phyloP scores from a whole-genome alignment of 2,888 invertebrate species.

The Meliscaeva auricollis region DNA sequence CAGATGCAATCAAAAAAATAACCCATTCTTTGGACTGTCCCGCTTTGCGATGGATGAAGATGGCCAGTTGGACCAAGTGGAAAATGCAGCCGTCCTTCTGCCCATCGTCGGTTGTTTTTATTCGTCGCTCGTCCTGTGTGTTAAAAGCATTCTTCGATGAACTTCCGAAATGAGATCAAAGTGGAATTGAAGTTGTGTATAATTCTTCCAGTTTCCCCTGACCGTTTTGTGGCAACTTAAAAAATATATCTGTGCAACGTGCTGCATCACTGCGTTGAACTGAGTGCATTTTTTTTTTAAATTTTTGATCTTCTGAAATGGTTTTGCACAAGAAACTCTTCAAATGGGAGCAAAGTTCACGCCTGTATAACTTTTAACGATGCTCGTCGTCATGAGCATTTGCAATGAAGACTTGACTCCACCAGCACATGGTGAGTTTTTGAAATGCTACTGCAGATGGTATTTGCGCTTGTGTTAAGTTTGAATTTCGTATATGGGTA shows the following conservation, averaged over 20 bases:
- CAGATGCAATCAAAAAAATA: slow-evolving; percentile 78
- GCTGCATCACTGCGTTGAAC: slow-evolving; percentile 42
- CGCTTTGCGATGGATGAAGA: slow-evolving; percentile 62
- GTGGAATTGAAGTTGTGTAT: slow-evolving; percentile 54
- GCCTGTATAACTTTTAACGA: slow-evolving; percentile 73
- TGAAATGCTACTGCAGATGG: slow-evolving; percentile 59
- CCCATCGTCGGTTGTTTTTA: background rate
- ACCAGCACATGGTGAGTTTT: slow-evolving; percentile 38
- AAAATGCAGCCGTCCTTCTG: background rate
- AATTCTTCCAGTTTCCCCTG: slow-evolving; percentile 12
- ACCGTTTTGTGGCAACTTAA: slow-evolving; percentile 21
- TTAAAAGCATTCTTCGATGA: slow-evolving; percentile 59
- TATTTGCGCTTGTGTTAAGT: slow-evolving; percentile 1
- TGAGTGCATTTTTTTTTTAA: slow-evolving; percentile 42
- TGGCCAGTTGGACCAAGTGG: slow-evolving; percentile 38
- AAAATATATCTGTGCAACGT: slow-evolving; percentile 12
- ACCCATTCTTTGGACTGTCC: slow-evolving; percentile 72
- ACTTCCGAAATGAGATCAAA: slow-evolving; percentile 75
- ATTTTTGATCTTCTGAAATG: slow-evolving; percentile 43
- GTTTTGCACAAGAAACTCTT: slow-evolving; percentile 67
- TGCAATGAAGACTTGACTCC: slow-evolving; percentile 20
- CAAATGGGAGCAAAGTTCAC: slow-evolving; percentile 76
- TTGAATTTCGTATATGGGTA: slow-evolving; percentile 13
- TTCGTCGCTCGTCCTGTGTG: slow-evolving; percentile 31
- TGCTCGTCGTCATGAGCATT: slow-evolving; percentile 69